Percentiles rank a stretch among this genome's conserved stretches.
Evolutionary conservation across 2,113 vertebrate genomes (phyloP).

Genomic region (Prinia subflava): DNA sequence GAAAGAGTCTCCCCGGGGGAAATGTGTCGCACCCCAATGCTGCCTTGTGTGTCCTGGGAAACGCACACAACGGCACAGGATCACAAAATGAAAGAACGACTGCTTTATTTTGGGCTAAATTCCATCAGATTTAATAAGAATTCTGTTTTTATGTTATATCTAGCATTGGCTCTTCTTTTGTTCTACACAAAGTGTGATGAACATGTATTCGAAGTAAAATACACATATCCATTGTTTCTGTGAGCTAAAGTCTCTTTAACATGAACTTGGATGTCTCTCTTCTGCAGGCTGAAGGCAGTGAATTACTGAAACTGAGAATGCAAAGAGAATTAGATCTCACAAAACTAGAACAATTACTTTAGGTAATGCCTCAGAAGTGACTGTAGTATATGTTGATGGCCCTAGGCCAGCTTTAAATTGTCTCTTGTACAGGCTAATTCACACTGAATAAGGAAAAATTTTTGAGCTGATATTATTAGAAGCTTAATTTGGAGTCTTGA

Average conservation of each 20-base stretch:
- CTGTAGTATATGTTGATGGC: not conserved
- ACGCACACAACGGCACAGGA: too few relatives aligned
- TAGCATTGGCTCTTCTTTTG: not conserved
- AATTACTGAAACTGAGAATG: not conserved
- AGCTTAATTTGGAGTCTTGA: constrained; percentile 10
- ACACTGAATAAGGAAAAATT: not conserved
- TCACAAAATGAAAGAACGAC: not conserved
- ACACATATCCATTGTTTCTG: not conserved
- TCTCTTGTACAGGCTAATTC: not conserved
- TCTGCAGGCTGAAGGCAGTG: not conserved
- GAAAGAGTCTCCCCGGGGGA: too few relatives aligned
- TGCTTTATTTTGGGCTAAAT: not conserved
- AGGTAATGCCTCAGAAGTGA: not conserved
- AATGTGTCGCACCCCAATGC: too few relatives aligned
- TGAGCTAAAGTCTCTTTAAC: not conserved
- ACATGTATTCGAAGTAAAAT: not conserved
- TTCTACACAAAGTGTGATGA: not conserved
- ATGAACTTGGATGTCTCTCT: not conserved
- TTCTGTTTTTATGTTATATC: not conserved
- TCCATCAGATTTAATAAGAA: not conserved
- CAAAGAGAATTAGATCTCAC: not conserved
- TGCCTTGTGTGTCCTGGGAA: too few relatives aligned
- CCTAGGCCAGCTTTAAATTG: not conserved
- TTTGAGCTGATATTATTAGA: not conserved
- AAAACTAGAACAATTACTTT: not conserved